Percentiles rank a stretch among this genome's conserved stretches.
Evolutionary conservation across 2,113 vertebrate genomes (phyloP).

Genomic region (Jacana jacana): DNA sequence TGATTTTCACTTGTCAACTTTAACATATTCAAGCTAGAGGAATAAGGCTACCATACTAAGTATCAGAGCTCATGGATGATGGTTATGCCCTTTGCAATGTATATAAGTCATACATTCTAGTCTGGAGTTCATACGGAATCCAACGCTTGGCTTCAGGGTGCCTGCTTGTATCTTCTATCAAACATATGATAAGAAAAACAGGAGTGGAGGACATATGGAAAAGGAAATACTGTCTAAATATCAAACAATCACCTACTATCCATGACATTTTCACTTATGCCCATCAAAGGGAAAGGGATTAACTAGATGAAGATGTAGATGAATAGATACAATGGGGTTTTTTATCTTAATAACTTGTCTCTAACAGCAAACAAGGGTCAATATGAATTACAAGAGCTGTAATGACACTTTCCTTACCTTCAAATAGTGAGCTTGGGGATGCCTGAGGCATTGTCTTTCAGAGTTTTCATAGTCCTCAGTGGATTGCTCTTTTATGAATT

Average conservation of each 20-base stretch:
- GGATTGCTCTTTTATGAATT: not conserved
- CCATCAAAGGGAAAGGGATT: not conserved
- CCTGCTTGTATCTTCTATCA: not conserved
- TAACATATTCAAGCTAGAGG: not conserved
- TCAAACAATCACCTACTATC: not conserved
- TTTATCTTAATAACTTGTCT: not conserved
- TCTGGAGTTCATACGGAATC: not conserved
- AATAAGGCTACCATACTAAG: not conserved
- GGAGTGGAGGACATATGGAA: not conserved
- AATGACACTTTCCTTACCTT: not conserved
- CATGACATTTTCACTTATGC: not conserved
- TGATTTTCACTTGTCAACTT: not conserved
- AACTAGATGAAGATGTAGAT: not conserved
- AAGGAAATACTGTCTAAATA: not conserved
- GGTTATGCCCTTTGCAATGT: not conserved
- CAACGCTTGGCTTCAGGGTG: not conserved
- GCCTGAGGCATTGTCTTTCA: not conserved
- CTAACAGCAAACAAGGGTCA: not conserved
- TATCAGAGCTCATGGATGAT: not conserved
- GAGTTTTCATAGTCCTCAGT: not conserved
- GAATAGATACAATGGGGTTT: fast-evolving
- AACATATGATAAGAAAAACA: not conserved
- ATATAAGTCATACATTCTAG: not conserved
- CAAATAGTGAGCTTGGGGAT: not conserved
- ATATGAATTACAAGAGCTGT: fast-evolving